Percentiles rank a stretch among this genome's conserved stretches.
phyloP scores from a whole-genome alignment of 2,113 vertebrate species.

The Natator depressus region DNA sequence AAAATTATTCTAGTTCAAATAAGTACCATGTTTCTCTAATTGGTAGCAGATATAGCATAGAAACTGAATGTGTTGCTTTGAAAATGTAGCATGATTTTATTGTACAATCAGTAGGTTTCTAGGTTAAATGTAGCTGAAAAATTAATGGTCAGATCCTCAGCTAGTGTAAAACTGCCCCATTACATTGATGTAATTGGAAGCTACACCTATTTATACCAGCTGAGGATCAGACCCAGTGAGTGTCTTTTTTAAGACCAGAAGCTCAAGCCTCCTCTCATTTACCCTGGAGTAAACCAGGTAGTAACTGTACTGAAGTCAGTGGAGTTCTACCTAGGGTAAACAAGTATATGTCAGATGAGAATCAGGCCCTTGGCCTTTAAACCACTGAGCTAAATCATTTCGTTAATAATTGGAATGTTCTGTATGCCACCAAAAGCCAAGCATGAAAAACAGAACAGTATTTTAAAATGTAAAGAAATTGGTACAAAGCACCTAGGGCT shows the following conservation, averaged over 20 bases:
- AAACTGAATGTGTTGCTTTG: slow-evolving; percentile 29
- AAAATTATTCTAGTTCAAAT: slow-evolving; percentile 81
- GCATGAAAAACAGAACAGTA: not conserved
- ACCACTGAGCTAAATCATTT: not conserved
- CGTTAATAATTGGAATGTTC: not conserved
- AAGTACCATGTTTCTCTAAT: slow-evolving; percentile 82
- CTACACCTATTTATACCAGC: not conserved
- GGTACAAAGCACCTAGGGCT: not conserved
- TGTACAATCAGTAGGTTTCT: not conserved
- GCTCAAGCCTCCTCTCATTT: not conserved
- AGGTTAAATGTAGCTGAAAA: not conserved
- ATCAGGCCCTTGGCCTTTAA: not conserved
- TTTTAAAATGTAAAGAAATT: not conserved
- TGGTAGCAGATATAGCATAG: slow-evolving; percentile 81
- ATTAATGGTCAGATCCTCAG: not conserved
- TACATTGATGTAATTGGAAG: not conserved
- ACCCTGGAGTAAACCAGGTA: not conserved
- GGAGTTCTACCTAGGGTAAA: not conserved
- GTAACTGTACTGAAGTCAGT: not conserved
- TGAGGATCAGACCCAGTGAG: not conserved
- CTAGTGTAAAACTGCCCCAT: not conserved
- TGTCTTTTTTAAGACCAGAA: not conserved
- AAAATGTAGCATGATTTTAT: slow-evolving; percentile 4
- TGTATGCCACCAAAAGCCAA: not conserved
- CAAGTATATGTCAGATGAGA: not conserved